Base-by-base conservation (phyloP, 1,140 invertebrate genomes). In the Centruroides sculpturatus region DNA sequence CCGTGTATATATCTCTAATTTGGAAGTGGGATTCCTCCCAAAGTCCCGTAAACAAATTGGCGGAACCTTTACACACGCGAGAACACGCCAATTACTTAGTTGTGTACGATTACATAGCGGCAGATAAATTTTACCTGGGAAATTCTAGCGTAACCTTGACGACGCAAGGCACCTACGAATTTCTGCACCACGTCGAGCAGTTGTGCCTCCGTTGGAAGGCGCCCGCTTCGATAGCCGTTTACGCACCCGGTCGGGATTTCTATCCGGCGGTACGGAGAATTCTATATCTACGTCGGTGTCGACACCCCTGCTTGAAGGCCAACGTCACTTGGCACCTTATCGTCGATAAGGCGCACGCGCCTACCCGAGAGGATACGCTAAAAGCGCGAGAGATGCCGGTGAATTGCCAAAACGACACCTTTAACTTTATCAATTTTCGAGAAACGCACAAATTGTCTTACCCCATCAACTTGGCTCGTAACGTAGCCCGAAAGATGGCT, bases 131-230 rank as follows among this genome's bases (percentile, higher is more conserved):
- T 8, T 41, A 41, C 41, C 41, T 8, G 5, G 5, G 5, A 5
- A 8, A 89, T 73, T 88, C 91, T 72, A 85, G 81, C 62, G 80
- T 95, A 48, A 95, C 92, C 0, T 91, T 92, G 69, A 92, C 90
- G 1, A 94, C 91, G 7, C 91, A 94, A 71, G 88, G 86, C 3
- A 66, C 67, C 0, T 89, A 91, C 69, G 91, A 84, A 71, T 90
- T 89, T 56, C 79, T 94, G 66, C 87, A 92, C 71, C 93, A 95
- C 75, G 76, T 92, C 55, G 81, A 85, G 69, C 86, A 87, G 48
- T 75, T 94, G 66, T 74, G 91, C 64, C 82, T 89, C 69, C 75
- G 72, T 10, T 84, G 85, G 86, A 71, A 76, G 56, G 85, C 83
- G 1, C 85, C 85, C 0, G 76, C 88, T 8, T 86, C 85, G 69